Percentiles rank a stretch among this genome's conserved stretches.
Evolutionary conservation across 2,888 invertebrate genomes (phyloP).

Genomic region (Amphiduros pacificus): DNA sequence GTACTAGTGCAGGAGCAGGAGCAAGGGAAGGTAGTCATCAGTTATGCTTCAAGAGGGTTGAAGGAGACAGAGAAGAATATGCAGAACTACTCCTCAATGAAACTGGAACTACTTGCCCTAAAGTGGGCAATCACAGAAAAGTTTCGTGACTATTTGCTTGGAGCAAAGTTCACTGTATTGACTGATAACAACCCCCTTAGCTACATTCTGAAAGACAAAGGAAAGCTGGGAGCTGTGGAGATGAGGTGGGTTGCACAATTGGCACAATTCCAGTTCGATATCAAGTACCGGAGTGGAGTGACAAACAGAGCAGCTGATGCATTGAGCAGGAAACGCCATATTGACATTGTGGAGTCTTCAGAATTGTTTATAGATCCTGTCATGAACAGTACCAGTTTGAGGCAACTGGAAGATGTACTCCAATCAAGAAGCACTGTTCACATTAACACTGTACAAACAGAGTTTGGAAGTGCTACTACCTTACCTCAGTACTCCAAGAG

Average conservation of each 20-base stretch:
- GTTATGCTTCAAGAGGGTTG: conserved; percentile 11
- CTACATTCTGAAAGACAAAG: not conserved
- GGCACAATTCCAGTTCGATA: not conserved
- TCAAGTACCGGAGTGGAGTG: not conserved
- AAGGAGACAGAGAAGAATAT: not conserved
- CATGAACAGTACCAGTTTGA: not conserved
- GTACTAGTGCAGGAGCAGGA: conserved; percentile 16
- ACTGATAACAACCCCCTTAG: conserved; percentile 4
- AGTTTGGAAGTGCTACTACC: too few relatives aligned
- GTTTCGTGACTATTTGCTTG: conserved; percentile 5
- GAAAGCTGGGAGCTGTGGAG: not conserved
- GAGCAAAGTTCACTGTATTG: conserved; percentile 3
- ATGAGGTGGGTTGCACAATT: not conserved
- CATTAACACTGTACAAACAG: too few relatives aligned
- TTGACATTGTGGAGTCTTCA: not conserved
- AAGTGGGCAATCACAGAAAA: not conserved
- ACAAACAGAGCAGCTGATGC: conserved; percentile 1
- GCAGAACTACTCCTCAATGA: conserved; percentile 17
- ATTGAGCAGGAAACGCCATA: not conserved
- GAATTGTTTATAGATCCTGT: not conserved
- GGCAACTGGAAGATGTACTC: too few relatives aligned
- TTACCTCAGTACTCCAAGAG: too few relatives aligned
- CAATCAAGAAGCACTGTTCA: too few relatives aligned
- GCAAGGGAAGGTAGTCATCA: conserved; percentile 3
- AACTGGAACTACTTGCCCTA: conserved; percentile 15